phyloP scores from a whole-genome alignment of 1,140 invertebrate species.

The Monochamus saltuarius region DNA sequence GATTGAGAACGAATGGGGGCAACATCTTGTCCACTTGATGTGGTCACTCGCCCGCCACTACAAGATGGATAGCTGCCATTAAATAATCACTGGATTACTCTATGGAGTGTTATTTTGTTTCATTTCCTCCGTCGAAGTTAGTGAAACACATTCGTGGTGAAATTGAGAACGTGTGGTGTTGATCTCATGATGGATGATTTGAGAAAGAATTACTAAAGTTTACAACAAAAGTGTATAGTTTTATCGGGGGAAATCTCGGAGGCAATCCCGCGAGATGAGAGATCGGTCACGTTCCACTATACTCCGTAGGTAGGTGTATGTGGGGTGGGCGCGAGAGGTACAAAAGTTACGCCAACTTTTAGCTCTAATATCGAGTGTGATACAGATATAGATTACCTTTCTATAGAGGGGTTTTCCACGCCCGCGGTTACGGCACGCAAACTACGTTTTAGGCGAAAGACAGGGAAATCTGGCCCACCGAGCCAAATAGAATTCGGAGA shows the following conservation, averaged over 20 bases:
- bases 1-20: neutral
- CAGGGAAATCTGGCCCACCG: too few relatives aligned
- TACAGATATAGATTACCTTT: conserved; percentile 7
- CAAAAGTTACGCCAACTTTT: conserved; percentile 37
- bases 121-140: conserved; percentile 25
- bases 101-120: conserved; percentile 28
- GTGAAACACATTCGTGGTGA: conserved; percentile 15
- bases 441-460: neutral
- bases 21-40: conserved; percentile 16
- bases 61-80: conserved; percentile 28
- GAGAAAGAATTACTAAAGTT: conserved; percentile 52
- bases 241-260: conserved; percentile 51
- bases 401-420: conserved; percentile 1
- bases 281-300: conserved; percentile 50
- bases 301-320: conserved; percentile 39
- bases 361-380: conserved; percentile 12
- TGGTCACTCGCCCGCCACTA: conserved; percentile 9
- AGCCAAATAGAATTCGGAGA: too few relatives aligned
- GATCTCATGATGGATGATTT: conserved; percentile 52
- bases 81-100: conserved; percentile 34
- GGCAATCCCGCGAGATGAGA: conserved; percentile 49
- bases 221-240: conserved; percentile 51
- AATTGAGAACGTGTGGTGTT: conserved; percentile 34
- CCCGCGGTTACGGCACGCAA: neutral
- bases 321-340: conserved; percentile 31